Percentiles rank a stretch among this genome's conserved stretches.
phyloP scores from a whole-genome alignment of 2,113 vertebrate species.

The Propithecus coquereli region DNA sequence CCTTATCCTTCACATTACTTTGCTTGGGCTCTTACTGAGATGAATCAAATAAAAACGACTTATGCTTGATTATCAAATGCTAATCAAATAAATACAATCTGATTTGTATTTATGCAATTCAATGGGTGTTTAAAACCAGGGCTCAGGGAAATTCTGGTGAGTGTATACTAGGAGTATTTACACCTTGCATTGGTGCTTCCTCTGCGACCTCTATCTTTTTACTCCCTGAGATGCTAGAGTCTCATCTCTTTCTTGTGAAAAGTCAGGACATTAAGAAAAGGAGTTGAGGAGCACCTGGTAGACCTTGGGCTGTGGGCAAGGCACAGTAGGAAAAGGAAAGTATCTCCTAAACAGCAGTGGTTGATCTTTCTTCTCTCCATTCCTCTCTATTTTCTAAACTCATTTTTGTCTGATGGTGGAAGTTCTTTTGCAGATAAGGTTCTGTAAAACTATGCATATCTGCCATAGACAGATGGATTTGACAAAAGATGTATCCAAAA shows the following conservation, averaged over 20 bases:
- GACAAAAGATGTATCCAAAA: constrained; percentile 65
- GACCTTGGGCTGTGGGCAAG: background rate
- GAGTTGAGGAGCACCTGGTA: background rate
- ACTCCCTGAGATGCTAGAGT: background rate
- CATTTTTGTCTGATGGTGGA: constrained; percentile 41
- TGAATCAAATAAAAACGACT: background rate
- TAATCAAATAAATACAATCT: background rate
- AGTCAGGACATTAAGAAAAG: background rate
- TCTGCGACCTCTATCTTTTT: background rate
- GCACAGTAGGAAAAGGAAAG: background rate
- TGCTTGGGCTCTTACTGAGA: background rate
- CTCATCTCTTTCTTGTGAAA: background rate
- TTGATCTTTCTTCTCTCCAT: background rate
- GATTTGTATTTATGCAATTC: background rate
- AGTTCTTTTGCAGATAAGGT: constrained; percentile 47
- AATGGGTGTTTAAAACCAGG: background rate
- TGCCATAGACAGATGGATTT: constrained; percentile 63
- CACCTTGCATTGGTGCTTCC: background rate
- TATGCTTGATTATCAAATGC: background rate
- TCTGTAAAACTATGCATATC: constrained; percentile 32
- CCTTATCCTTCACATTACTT: background rate
- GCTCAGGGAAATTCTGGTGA: background rate
- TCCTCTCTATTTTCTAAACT: background rate
- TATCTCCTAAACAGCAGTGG: background rate
- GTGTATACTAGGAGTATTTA: accelerated